phyloP scores from a whole-genome alignment of 2,113 vertebrate species.

The Cynoglossus semilaevis region DNA sequence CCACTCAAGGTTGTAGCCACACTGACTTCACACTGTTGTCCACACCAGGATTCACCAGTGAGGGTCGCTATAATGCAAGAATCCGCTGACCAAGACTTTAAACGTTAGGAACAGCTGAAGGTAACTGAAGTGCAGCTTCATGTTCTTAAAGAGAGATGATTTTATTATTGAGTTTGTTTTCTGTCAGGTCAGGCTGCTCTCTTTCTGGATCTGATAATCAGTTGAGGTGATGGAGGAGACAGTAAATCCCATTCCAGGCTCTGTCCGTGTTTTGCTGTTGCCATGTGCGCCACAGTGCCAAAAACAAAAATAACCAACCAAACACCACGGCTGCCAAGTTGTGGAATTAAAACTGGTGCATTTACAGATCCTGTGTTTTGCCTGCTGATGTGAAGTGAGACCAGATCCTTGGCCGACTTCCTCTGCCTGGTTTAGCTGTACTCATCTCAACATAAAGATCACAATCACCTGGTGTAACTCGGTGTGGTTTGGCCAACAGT shows the following conservation, averaged over 20 bases:
- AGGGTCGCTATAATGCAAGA: constrained; percentile 6
- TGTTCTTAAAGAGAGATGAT: not conserved
- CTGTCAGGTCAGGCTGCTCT: not conserved
- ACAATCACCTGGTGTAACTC: constrained; percentile 19
- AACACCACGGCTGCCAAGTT: constrained; percentile 11
- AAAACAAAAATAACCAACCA: constrained; percentile 24
- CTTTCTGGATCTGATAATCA: not conserved
- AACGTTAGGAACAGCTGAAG: not conserved
- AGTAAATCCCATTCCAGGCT: constrained; percentile 13
- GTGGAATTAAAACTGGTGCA: constrained; percentile 6
- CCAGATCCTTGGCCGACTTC: constrained; percentile 14
- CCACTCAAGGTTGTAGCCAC: not conserved
- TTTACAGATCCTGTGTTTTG: constrained; percentile 3
- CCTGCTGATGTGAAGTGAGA: not conserved
- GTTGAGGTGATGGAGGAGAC: not conserved
- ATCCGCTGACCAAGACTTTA: not conserved
- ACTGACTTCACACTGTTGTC: not conserved
- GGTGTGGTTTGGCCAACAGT: constrained; percentile 35
- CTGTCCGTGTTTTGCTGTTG: constrained; percentile 22
- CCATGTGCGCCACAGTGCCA: constrained; percentile 6
- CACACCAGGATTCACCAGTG: not conserved
- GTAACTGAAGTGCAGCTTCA: not conserved
- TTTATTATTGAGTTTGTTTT: not conserved
- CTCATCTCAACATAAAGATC: constrained; percentile 4
- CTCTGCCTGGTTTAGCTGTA: constrained; percentile 25